Evolutionary conservation across 2,888 invertebrate species (phyloP).

Genomic region (Rhingia campestris): DNA sequence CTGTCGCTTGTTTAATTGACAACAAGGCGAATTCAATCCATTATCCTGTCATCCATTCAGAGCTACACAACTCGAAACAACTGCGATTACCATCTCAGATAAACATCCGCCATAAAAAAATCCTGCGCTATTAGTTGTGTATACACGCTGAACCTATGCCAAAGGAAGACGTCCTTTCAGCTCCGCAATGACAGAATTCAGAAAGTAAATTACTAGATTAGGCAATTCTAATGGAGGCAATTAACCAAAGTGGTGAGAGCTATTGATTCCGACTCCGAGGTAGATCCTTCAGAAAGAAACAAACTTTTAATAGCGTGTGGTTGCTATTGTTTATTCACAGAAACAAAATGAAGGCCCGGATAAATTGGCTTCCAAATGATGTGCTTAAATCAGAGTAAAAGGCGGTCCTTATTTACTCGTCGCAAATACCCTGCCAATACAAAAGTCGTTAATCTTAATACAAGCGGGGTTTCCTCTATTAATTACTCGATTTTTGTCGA

Average conservation of each 20-base stretch:
- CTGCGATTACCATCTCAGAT: constrained; percentile 55
- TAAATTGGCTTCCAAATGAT: constrained; percentile 48
- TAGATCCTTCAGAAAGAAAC: not conserved
- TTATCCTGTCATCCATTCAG: constrained; percentile 15
- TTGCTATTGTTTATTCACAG: constrained; percentile 44
- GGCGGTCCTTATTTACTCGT: constrained; percentile 43
- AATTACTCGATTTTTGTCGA: constrained; percentile 25
- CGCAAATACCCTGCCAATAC: constrained; percentile 32
- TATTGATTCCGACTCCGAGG: constrained; percentile 23
- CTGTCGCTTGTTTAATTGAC: constrained; percentile 45
- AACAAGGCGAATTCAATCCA: constrained; percentile 33
- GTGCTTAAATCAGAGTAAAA: constrained; percentile 40
- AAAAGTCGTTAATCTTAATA: constrained; percentile 23
- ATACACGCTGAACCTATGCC: constrained; percentile 19
- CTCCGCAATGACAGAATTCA: constrained; percentile 29
- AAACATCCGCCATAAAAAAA: constrained; percentile 48
- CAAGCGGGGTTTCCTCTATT: not conserved
- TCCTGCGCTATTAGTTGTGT: constrained; percentile 29
- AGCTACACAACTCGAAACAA: constrained; percentile 8
- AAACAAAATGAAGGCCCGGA: constrained; percentile 6
- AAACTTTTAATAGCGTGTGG: constrained; percentile 47
- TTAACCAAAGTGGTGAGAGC: constrained; percentile 14
- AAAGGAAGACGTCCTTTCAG: constrained; percentile 25
- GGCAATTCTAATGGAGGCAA: constrained; percentile 45
- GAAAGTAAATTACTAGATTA: constrained; percentile 41